Base-by-base conservation (phyloP, 1,140 invertebrate species). In the Cotesia typhae region DNA sequence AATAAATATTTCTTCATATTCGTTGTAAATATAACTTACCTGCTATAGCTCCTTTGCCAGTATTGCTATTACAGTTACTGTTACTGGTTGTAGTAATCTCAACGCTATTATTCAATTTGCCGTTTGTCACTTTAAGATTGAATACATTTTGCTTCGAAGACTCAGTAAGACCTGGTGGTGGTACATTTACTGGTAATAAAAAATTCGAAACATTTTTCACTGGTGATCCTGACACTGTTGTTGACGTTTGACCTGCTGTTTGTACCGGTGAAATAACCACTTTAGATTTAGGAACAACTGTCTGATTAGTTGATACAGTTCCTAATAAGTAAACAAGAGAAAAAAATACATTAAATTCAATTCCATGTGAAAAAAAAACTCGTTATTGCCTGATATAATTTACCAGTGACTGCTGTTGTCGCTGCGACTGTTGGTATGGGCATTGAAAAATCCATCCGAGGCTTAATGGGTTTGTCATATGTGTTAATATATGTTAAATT, bases 121-220 rank as follows among this genome's bases (percentile, higher is more conserved):
- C 88, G 79, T 89, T 89, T 36, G 85, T 85, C 52, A 90, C 87
- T 79, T 90, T 89, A 61, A 90, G 81, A 79, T 90, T 90, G 69
- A 89, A 88, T 78, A 90, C 83, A 72, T 82, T 88, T 12, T 82
- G 17, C 12, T 89, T 87, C 47, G 77, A 59, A 55, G 81, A 71
- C 20, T 75, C 82, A 65, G 81, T 82, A 7, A 28, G 9, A 59
- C 57, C 20, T 41, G 82, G 81, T 74, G 84, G 84, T 4, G 82
- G 83, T 78, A 89, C 80, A 55, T 80, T 80, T 63, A 89, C 81
- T 59, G 89, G 89, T 76, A 90, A 72, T 71, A 90, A 73, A 52
- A 87, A 75, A 76, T 86, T 87, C 41, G 88, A 78, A 79, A 89
- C 83, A 73, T 85, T 82, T 76, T 86, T 86, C 6, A 78, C 41